Evolutionary conservation across 2,113 vertebrate genomes (phyloP).

Genomic region (Seriola quinqueradiata): DNA sequence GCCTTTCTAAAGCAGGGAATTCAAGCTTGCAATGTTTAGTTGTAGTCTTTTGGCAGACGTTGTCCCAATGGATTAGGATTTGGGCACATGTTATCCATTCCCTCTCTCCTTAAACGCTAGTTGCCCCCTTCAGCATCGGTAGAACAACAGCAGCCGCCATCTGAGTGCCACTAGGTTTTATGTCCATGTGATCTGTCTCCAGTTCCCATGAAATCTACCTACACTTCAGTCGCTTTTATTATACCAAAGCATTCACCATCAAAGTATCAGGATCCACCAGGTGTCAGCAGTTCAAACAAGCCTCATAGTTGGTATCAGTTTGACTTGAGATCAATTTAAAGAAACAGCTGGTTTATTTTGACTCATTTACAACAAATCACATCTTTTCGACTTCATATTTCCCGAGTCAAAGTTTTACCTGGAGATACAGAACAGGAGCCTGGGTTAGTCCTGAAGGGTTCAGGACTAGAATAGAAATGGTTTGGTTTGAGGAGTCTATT

Average conservation of each 20-base stretch:
- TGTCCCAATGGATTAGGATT: conserved; percentile 77
- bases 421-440: not conserved
- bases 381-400: not conserved
- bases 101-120: conserved; percentile 54
- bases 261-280: not conserved
- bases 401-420: not conserved
- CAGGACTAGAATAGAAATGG: not conserved
- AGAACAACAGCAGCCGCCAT: conserved; percentile 33
- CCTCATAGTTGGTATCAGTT: not conserved
- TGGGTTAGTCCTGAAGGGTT: too few species aligned
- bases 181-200: conserved; percentile 14
- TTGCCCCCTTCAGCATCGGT: conserved; percentile 37
- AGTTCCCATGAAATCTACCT: conserved; percentile 61
- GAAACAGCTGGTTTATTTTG: not conserved
- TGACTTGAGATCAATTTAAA: not conserved
- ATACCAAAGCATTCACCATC: not conserved
- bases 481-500: not conserved
- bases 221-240: not conserved
- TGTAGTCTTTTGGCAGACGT: conserved; percentile 61
- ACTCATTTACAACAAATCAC: not conserved
- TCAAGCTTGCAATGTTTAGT: conserved; percentile 67
- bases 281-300: not conserved
- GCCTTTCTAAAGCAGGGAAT: conserved; percentile 71
- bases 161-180: conserved; percentile 14
- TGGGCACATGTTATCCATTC: conserved; percentile 68